Percentiles rank a stretch among this genome's conserved stretches.
phyloP scores from a whole-genome alignment of 1,140 invertebrate species.

The Sinella curviseta region DNA sequence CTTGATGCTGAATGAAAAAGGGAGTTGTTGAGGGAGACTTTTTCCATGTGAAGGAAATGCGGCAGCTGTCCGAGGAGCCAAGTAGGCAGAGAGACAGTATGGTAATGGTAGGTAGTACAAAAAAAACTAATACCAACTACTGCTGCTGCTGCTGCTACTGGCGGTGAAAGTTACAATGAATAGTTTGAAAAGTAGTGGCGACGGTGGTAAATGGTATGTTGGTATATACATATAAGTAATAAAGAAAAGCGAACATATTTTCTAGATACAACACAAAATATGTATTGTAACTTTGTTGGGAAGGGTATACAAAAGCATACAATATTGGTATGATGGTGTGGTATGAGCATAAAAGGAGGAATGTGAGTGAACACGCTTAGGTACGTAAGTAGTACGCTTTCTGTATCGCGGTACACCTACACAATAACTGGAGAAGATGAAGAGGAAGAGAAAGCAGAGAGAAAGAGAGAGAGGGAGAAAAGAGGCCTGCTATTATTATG shows the following conservation, averaged over 20 bases:
- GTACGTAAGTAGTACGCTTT: too few species aligned
- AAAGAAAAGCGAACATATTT: too few species aligned
- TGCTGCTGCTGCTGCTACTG: too few species aligned
- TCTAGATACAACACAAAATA: too few species aligned
- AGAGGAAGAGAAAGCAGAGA: background rate
- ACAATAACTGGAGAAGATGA: background rate
- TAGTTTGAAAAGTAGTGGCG: background rate
- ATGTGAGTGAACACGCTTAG: too few species aligned
- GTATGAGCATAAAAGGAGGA: too few species aligned
- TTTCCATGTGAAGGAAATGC: constrained; percentile 21
- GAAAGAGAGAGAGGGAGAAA: too few species aligned
- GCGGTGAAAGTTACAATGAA: too few species aligned
- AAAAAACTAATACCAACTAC: background rate
- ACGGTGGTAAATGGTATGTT: background rate
- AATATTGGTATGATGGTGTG: too few species aligned
- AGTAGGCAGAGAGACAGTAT: background rate
- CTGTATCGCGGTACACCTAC: constrained; percentile 10
- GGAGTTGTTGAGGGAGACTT: background rate
- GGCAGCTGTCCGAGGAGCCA: background rate
- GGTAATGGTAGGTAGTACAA: background rate
- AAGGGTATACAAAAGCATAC: too few species aligned
- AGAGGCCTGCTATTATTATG: background rate
- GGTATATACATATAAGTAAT: background rate
- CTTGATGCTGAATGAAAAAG: constrained; percentile 2
- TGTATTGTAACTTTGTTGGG: background rate